phyloP scores from a whole-genome alignment of 1,140 invertebrate genomes.

The Ridgeia piscesae region DNA sequence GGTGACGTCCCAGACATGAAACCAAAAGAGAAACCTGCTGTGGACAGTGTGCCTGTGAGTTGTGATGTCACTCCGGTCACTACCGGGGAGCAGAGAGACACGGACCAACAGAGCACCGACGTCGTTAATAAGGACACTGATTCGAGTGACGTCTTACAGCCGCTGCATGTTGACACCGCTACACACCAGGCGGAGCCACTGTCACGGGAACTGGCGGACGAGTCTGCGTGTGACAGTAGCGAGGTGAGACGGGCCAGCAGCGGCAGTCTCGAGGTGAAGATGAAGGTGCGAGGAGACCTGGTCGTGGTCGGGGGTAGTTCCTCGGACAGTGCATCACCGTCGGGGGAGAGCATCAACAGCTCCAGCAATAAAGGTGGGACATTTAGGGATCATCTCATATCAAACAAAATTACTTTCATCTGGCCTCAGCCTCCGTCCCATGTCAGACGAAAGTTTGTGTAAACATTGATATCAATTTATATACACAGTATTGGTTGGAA shows the following conservation, averaged over 20 bases:
- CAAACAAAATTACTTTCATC: too few relatives aligned
- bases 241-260: background rate
- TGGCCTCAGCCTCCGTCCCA: too few relatives aligned
- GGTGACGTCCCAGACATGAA: background rate
- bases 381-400: background rate
- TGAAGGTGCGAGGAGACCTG: constrained; percentile 49
- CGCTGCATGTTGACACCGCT: background rate
- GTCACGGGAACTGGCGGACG: background rate
- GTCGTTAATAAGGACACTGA: background rate
- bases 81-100: background rate
- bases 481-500: too few relatives aligned
- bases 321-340: background rate
- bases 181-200: background rate
- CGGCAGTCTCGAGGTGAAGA: constrained; percentile 35
- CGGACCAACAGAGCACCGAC: background rate
- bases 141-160: background rate
- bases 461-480: too few relatives aligned
- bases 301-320: constrained; percentile 44
- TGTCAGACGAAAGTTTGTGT: too few relatives aligned
- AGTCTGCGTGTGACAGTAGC: background rate
- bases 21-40: background rate
- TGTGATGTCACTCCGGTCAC: background rate
- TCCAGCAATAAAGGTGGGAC: background rate
- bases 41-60: background rate
- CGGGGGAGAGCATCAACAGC: background rate